These are phyloP conservation scores for Dasyprocta punctata DNA, from an alignment of 2,113 vertebrate species.

Conservation along the genomic window DNA sequence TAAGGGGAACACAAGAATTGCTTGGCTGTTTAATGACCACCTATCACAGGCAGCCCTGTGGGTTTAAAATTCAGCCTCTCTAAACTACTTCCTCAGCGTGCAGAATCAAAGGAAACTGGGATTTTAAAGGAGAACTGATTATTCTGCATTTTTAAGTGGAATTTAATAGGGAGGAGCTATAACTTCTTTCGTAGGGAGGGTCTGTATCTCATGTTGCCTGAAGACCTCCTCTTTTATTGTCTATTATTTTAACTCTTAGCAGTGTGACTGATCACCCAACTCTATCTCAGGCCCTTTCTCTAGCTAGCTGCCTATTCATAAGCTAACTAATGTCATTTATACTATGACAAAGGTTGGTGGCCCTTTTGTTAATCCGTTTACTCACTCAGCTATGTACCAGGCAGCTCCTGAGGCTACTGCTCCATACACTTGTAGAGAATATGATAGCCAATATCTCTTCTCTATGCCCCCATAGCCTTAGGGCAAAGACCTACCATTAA, in stretches of 20 bases:
- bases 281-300: neutral
- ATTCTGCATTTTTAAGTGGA: neutral
- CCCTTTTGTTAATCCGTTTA: neutral
- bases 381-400: neutral
- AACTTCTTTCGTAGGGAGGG: neutral
- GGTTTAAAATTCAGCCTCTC: neutral
- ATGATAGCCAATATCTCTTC: neutral
- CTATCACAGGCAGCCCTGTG: neutral
- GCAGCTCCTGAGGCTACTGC: neutral
- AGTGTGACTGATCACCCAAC: neutral
- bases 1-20: neutral
- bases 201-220: neutral
- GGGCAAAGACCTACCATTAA: neutral
- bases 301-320: neutral
- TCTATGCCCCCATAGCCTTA: neutral
- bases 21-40: neutral
- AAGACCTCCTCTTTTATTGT: neutral
- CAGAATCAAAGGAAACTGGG: neutral
- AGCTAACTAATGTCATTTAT: neutral
- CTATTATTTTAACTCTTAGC: neutral
- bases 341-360: neutral
- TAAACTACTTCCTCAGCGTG: neutral
- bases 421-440: neutral
- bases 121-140: neutral
- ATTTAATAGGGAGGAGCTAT: neutral